These are phyloP conservation scores for Melipona beecheii DNA, from an alignment of 2,888 invertebrate species.

Conservation along the genomic window DNA sequence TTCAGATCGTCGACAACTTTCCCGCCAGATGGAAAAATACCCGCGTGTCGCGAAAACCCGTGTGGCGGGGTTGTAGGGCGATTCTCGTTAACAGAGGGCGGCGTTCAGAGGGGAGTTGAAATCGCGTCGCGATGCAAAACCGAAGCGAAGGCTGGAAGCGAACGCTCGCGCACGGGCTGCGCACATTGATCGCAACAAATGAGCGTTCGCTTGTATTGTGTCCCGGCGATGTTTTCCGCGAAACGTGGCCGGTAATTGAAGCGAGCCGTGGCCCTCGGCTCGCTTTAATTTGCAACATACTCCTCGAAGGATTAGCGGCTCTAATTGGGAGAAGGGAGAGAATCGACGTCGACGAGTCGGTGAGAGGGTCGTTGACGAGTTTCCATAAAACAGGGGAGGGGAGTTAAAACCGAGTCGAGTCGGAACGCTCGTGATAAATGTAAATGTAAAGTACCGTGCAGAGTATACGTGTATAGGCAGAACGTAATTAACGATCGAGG, in stretches of 20 bases:
- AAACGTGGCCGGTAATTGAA: constrained; percentile 19
- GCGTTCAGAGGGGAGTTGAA: constrained; percentile 26
- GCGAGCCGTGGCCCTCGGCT: not conserved
- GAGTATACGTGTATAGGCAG: not conserved
- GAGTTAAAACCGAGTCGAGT: no score
- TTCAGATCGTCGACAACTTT: constrained; percentile 45
- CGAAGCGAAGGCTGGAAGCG: not conserved
- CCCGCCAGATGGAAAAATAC: constrained; percentile 33
- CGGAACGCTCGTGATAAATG: not conserved
- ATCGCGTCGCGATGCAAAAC: constrained; percentile 29
- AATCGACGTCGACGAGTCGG: no score
- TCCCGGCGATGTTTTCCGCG: constrained; percentile 19
- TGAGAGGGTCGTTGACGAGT: constrained; percentile 10
- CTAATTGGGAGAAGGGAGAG: constrained; percentile 22
- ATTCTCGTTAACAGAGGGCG: constrained; percentile 50
- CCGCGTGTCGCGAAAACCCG: constrained; percentile 5
- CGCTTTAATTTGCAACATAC: constrained; percentile 25
- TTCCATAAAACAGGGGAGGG: not conserved
- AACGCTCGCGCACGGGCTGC: not conserved
- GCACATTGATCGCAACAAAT: constrained; percentile 31
- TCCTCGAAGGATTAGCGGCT: constrained; percentile 10
- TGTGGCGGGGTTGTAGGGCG: not conserved
- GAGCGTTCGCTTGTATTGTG: constrained; percentile 18
- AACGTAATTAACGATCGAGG: no score
- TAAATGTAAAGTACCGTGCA: not conserved